Evolutionary conservation across 1,140 invertebrate species (phyloP), one percentile per base, ranked within the genome.

Genomic region (Homalodisca vitripennis): DNA sequence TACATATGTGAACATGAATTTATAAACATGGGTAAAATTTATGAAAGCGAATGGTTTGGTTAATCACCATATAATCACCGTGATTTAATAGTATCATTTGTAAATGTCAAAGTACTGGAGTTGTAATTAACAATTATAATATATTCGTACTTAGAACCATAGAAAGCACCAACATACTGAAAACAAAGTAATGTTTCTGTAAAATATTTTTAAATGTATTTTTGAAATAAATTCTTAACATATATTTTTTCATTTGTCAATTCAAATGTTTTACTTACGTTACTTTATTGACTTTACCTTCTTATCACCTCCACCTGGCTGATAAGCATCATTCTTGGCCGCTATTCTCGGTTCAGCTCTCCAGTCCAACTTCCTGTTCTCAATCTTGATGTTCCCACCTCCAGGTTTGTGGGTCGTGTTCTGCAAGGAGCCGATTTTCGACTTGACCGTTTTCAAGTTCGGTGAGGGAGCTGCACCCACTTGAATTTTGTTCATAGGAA

Each of bases 361-460:
- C 73, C 94, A 93, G 72, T 95, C 92, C 10, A 95, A 79, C 80
- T 95, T 95, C 75, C 91, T 89, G 67, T 88, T 88, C 79, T 95
- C 92, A 70, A 96, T 95, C 83, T 95, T 95, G 14, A 97, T 86
- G 74, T 95, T 90, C 30, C 95, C 95, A 47, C 94, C 95, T 22
- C 93, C 92, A 1, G 94, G 94, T 77, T 93, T 96, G 79, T 98
- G 92, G 55, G 86, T 89, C 0, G 94, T 85, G 78, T 98, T 98
- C n/a, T 95, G 88, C 76, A 98, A 80, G 1, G 95, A 98, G 3
- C 96, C 96, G 72, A 98, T 94, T 84, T 97, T 98, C 17, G 95
- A 96, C 80, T 89, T 89, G 1, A 95, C 92, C 62, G 91, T 87
- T 81, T 94, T 94, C 48, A 97, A 80, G 79, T 97, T 97, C 26